Evolutionary conservation across 1,140 invertebrate genomes (phyloP), one percentile per base, ranked within the genome.

Genomic region (Condylostylus longicornis): DNA sequence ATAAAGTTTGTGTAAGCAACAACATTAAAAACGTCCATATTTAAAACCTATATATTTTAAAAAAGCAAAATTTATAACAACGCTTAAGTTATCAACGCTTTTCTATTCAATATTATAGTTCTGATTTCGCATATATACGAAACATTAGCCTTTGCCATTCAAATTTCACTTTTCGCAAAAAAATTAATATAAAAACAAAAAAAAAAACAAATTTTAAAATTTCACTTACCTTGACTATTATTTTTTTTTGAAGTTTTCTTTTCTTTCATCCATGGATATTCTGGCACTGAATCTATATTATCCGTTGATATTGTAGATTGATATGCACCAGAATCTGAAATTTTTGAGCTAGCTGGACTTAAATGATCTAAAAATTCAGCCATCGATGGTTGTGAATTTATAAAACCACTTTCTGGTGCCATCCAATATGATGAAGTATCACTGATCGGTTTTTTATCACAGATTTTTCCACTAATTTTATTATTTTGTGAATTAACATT

Each of bases 191-290:
- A n/a, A n/a, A n/a, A n/a, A n/a, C n/a, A n/a, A n/a, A n/a, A n/a
- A n/a, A n/a, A n/a, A n/a, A n/a, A n/a, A n/a, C n/a, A n/a, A n/a
- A n/a, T n/a, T n/a, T n/a, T n/a, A n/a, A n/a, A n/a, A n/a, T n/a
- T n/a, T 28, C 20, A 63, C 71, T 75, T 67, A 89, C 85, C 84
- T 82, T 89, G 85, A 62, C 88, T 85, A 53, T 71, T 79, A 57
- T 67, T 75, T 62, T 94, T 93, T 48, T 87, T 71, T 2, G 85
- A 84, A 2, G 86, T 89, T 64, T 94, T 94, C 69, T 94, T 94
- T 64, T 94, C 89, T 59, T 93, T 93, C 88, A 94, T 93, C 88
- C 88, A 94, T 1, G 88, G 85, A 61, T 90, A 94, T 53, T 93
- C 87, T 15, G 86, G 84, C 33, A 90, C 81, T 56, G 69, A 57